Conservation (phyloP, 2,113 vertebrate species). For the Glareola pratincola region DNA sequence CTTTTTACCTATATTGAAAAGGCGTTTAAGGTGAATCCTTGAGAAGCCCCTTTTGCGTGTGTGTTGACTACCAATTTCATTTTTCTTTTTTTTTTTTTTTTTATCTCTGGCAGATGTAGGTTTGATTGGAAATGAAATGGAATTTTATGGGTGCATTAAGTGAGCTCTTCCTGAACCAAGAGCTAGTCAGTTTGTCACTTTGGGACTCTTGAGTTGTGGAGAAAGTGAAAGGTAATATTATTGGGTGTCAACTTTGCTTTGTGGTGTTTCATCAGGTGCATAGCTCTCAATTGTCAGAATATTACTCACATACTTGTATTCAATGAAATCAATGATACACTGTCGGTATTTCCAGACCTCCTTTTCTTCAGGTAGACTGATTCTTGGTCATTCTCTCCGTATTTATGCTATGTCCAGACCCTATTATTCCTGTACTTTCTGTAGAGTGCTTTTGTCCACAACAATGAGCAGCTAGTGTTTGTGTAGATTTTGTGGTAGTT, state of each 20-base stretch:
- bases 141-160: neutral
- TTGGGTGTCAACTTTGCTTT: neutral
- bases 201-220: neutral
- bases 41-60: neutral
- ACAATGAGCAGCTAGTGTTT: neutral
- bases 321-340: neutral
- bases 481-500: neutral
- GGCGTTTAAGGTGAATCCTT: neutral
- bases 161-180: neutral
- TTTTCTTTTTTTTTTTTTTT: neutral
- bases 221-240: neutral
- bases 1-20: neutral
- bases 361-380: neutral
- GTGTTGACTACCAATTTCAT: neutral
- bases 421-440: neutral
- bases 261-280: neutral
- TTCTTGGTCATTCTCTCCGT: neutral
- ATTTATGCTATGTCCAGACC: neutral
- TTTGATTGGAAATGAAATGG: neutral
- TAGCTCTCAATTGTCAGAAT: neutral
- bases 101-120: neutral
- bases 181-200: neutral
- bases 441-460: neutral
- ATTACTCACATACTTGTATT: neutral
- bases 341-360: neutral